These are phyloP conservation scores for Rattus rattus DNA, from an alignment of 2,113 vertebrate species.

Conservation along the genomic window DNA sequence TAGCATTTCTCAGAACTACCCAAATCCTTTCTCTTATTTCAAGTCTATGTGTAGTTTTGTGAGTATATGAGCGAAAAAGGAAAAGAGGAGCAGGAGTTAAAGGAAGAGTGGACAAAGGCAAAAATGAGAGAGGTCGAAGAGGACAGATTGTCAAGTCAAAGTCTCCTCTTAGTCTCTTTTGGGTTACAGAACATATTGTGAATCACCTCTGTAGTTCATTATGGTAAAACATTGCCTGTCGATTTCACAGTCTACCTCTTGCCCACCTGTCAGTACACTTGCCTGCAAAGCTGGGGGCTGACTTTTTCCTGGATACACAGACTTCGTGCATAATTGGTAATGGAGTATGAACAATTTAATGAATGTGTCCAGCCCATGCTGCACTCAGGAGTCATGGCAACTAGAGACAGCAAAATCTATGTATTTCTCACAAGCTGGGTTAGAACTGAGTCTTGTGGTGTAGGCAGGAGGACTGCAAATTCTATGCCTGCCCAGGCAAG, in stretches of 20 bases:
- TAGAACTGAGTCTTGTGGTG: not conserved
- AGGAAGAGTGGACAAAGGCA: not conserved
- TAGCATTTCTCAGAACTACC: constrained; percentile 58
- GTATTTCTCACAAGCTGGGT: not conserved
- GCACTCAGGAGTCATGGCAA: not conserved
- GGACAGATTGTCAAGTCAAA: not conserved
- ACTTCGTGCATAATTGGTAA: not conserved
- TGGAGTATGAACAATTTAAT: not conserved
- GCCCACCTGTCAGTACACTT: not conserved
- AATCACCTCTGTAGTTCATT: not conserved
- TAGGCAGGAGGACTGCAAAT: not conserved
- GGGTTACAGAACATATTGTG: not conserved
- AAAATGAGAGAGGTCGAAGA: not conserved
- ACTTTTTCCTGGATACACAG: not conserved
- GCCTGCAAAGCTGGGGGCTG: not conserved
- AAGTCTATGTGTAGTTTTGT: not conserved
- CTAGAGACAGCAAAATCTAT: not conserved
- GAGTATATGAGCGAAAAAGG: not conserved
- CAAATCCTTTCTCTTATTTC: not conserved
- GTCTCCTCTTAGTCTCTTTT: not conserved
- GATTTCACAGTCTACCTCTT: not conserved
- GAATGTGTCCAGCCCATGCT: not conserved
- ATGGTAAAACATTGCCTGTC: not conserved
- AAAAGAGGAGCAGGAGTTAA: not conserved
- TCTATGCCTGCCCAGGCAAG: not conserved